Conservation (phyloP, 2,888 invertebrate genomes). For the Blastobasis adustella region DNA sequence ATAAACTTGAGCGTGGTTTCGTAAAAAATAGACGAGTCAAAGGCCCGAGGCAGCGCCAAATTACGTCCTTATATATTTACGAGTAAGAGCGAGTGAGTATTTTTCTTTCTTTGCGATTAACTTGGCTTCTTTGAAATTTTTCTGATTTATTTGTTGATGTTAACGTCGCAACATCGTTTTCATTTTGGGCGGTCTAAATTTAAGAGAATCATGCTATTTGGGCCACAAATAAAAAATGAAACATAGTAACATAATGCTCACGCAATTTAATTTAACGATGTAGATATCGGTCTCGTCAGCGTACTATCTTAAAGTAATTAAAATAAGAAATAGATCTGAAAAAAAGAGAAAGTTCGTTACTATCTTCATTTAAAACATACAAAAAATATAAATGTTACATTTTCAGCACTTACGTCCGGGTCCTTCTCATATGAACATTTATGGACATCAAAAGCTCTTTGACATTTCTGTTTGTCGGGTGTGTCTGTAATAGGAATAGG, state of each 20-base stretch:
- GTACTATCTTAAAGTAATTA: constrained; percentile 23
- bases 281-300: constrained; percentile 28
- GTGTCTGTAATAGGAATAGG: constrained; percentile 40
- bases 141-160: background rate
- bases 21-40: constrained; percentile 55
- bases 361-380: background rate
- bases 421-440: constrained; percentile 60
- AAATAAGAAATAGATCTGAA: constrained; percentile 65
- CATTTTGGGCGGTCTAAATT: too few species aligned
- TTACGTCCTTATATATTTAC: constrained; percentile 68
- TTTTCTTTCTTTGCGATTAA: too few species aligned
- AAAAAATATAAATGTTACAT: background rate
- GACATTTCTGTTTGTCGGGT: constrained; percentile 55
- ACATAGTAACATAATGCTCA: background rate
- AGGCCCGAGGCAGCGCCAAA: constrained; percentile 62
- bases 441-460: constrained; percentile 63
- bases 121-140: too few species aligned
- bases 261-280: background rate
- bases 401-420: constrained; percentile 52
- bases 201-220: too few species aligned
- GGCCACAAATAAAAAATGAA: too few species aligned
- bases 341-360: constrained; percentile 15
- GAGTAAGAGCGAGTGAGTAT: constrained; percentile 33
- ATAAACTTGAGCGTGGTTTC: constrained; percentile 66
- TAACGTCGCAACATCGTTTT: background rate